phyloP scores from a whole-genome alignment of 2,797 vertebrate species.

The Thalassophryne amazonica region DNA sequence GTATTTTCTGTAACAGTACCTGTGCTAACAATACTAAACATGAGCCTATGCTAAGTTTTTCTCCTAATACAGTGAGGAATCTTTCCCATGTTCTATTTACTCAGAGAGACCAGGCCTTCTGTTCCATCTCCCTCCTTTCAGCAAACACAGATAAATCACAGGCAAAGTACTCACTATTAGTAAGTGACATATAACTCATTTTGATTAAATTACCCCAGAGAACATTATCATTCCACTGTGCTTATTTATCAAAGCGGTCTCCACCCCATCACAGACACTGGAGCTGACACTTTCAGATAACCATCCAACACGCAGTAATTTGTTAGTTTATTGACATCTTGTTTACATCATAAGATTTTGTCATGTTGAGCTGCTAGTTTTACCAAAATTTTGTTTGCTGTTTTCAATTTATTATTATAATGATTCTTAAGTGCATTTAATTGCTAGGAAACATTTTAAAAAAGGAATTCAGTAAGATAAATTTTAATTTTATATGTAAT shows the following conservation, averaged over 20 bases:
- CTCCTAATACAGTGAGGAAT: conserved; percentile 66
- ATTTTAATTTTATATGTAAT: too few relatives aligned
- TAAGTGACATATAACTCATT: conserved; percentile 76
- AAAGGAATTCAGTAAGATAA: too few relatives aligned
- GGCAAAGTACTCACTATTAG: conserved; percentile 77
- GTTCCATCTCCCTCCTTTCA: conserved; percentile 64
- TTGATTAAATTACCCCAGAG: conserved; percentile 73
- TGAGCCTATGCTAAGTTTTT: conserved; percentile 72
- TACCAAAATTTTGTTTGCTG: neutral
- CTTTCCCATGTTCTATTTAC: conserved; percentile 70
- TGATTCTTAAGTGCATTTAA: neutral
- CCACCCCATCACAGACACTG: conserved; percentile 29
- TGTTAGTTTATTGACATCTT: conserved; percentile 43
- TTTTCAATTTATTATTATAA: neutral
- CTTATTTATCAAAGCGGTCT: conserved; percentile 54
- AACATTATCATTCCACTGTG: conserved; percentile 63
- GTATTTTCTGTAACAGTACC: conserved; percentile 78
- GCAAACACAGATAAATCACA: conserved; percentile 81
- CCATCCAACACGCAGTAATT: conserved; percentile 30
- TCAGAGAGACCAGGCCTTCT: conserved; percentile 62
- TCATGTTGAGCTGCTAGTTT: neutral
- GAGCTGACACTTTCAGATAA: conserved; percentile 20
- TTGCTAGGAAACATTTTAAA: too few relatives aligned
- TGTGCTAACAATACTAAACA: conserved; percentile 79
- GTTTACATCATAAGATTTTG: neutral